Evolutionary conservation across 2,113 vertebrate species (phyloP), one percentile per base, ranked within the genome.

Genomic region (Pterocles gutturalis): DNA sequence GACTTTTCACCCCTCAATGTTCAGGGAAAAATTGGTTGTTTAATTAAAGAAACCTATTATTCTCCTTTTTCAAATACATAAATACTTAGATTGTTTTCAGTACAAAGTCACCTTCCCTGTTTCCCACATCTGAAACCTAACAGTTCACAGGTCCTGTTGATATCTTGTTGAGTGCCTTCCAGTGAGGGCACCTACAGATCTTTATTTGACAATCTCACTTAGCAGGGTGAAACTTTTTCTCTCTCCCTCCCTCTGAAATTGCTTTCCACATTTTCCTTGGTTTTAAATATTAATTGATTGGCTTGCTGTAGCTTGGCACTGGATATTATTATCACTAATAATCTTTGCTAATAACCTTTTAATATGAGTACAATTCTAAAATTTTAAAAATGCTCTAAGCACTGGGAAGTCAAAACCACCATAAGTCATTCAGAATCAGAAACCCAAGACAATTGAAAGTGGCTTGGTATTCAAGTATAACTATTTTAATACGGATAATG

Each of bases 1-100:
- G 26, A 36, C 5, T 28, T 19, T 64, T 51, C 3, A 2, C 4
- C 5, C 28, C 8, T 58, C 14, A 14, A 0, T 31, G 1, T 18
- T 71, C n/a, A 58, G 5, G 7, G 22, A 34, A 41, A 5, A 83
- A 17, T 3, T 18, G 7, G 2, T 38, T 65, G 33, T 46, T 85
- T 90, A n/a, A 36, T 45, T 41, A n/a, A 85, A 34, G 2, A 58
- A 29, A 8, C 0, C 1, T 12, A 6, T 61, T 75, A 81, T 71
- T 53, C 4, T 67, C 7, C 13, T 31, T 70, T 80, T 81, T 33
- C 14, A 78, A 65, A 69, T 46, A 20, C 17, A 34, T 45, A 48
- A 67, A 41, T 34, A 28, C 53, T 46, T 46, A 17, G 5, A 16
- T 62, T 0, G 2, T 48, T 94, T 91, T 64, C n/a, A 65, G 19